Base-by-base conservation (phyloP, 2,888 invertebrate species). In the Drosophila quinaria region DNA sequence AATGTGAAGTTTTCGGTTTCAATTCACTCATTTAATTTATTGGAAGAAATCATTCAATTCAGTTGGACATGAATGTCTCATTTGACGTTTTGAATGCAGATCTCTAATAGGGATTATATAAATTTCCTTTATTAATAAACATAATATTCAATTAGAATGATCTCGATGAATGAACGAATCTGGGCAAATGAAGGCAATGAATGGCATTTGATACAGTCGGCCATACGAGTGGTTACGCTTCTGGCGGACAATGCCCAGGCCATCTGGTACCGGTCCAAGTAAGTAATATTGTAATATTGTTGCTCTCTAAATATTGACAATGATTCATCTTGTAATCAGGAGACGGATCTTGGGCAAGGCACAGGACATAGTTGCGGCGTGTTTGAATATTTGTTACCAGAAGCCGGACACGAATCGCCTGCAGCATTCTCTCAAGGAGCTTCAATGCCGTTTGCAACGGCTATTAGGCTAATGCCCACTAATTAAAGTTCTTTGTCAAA, bases 101-200 rank as follows among this genome's bases (percentile, higher is more conserved):
- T n/a, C n/a, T n/a, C n/a, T n/a, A n/a, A n/a, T 22, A 9, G 29
- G 3, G 9, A 5, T n/a, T 9, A 13, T 37, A 19, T 8, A 22
- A 1, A 15, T 39, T 47, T n/a, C 1, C 17, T 1, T 35, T 15
- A 17, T 29, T 31, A 5, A 35, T 19, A 10, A 17, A 1, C 33
- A 15, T 35, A 22, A 17, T 41, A 1, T 25, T 41, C 29, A 22
- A 39, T 6, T 15, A 96, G 96, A 90, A 93, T 96, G 94, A 95
- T 95, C 90, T 95, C 96, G 76, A 95, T 95, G 90, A 96, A 97
- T 93, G 97, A 98, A 92, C 95, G 96, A 60, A 95, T 96, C 83
- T 98, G 98, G 98, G 94, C 96, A 67, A 95, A 95, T 19, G 95
- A 96, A 92, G 96, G 97, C 60, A 96, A 97, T 91, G 97, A 98